A percentile compares a stretch with the other conserved stretches of the same genome.
Evolutionary conservation across 2,113 vertebrate genomes (phyloP).

Genomic region (Brachyhypopomus occidentalis): DNA sequence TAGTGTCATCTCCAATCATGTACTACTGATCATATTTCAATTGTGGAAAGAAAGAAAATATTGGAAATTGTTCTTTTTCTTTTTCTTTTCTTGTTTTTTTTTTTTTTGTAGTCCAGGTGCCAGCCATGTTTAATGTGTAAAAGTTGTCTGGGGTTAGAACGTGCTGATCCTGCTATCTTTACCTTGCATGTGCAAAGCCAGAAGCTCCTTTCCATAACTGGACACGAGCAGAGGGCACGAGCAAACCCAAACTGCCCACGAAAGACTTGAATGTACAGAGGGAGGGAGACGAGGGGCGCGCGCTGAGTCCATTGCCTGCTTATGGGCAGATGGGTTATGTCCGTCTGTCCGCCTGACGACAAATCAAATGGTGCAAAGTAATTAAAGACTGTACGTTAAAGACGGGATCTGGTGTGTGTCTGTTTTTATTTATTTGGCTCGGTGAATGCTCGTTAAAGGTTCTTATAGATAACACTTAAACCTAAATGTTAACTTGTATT

Average conservation of each 20-base stretch:
- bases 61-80: conserved; percentile 51
- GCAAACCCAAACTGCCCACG: conserved; percentile 47
- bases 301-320: not conserved
- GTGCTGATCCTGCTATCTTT: conserved; percentile 42
- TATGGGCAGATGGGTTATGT: conserved; percentile 18
- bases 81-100: conserved; percentile 46
- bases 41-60: conserved; percentile 43
- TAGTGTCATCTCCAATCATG: conserved; percentile 29
- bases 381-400: conserved; percentile 43
- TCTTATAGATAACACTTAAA: not conserved
- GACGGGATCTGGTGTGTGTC: not conserved
- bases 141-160: conserved; percentile 61
- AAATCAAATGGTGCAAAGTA: conserved; percentile 43
- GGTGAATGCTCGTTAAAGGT: not conserved
- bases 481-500: not conserved
- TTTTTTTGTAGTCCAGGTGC: conserved; percentile 57
- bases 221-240: conserved; percentile 34
- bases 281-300: not conserved
- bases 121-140: conserved; percentile 60
- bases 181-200: conserved; percentile 64
- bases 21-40: conserved; percentile 60
- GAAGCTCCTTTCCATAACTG: conserved; percentile 49
- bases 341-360: conserved; percentile 64
- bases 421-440: not conserved
- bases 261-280: conserved; percentile 92